phyloP scores from a whole-genome alignment of 2,888 invertebrate genomes.

The Melanotus villosus region DNA sequence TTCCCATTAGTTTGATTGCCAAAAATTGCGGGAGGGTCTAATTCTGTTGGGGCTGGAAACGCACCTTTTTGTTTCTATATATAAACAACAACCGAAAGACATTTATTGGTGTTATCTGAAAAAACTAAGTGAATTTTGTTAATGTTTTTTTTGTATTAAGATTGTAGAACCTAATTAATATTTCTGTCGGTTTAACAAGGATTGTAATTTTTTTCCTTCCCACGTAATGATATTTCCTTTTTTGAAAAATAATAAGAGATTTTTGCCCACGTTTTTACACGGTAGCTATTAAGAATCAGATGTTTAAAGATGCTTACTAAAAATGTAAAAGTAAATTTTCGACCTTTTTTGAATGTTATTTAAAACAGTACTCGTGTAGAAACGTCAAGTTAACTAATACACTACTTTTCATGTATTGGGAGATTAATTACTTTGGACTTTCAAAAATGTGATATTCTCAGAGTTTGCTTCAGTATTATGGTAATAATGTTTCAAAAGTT shows the following conservation, averaged over 20 bases:
- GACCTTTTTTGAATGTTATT: conserved; percentile 1
- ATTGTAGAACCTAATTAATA: neutral
- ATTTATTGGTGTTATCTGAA: neutral
- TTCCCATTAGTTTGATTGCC: conserved; percentile 3
- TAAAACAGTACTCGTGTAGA: neutral
- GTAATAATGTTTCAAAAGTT: too few relatives aligned
- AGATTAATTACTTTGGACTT: neutral
- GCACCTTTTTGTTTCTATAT: too few relatives aligned
- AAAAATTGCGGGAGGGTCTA: neutral
- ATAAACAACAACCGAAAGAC: neutral
- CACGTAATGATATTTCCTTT: neutral
- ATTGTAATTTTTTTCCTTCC: neutral
- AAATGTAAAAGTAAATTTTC: conserved; percentile 2
- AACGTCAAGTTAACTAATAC: neutral
- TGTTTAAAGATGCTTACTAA: neutral
- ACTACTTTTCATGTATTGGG: neutral
- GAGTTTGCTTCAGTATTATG: too few relatives aligned
- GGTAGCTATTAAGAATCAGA: neutral
- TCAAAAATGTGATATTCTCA: neutral
- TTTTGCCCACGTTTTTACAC: neutral
- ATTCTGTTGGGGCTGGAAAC: neutral
- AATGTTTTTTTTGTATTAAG: neutral
- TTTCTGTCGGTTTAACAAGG: neutral
- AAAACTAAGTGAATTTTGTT: neutral
- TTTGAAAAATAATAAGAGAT: neutral